Percentiles rank a stretch among this genome's conserved stretches.
Conservation (phyloP, 2,113 vertebrate genomes). For the Rhinolophus sinicus region DNA sequence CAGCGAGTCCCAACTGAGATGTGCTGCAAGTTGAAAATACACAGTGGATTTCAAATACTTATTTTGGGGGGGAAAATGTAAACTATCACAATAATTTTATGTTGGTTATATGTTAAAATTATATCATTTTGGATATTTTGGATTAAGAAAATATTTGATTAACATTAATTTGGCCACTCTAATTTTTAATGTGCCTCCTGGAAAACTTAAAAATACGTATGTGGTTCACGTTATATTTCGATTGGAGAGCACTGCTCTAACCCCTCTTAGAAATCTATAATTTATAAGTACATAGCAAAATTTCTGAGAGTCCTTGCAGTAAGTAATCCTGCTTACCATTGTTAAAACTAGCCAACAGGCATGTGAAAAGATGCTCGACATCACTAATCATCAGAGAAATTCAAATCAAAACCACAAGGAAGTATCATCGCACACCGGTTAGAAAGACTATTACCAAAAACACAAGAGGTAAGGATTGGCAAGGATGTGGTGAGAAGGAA, state of each 20-base stretch:
- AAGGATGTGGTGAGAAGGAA: neutral
- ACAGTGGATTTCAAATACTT: neutral
- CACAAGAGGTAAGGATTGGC: neutral
- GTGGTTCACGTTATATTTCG: neutral
- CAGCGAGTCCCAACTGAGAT: neutral
- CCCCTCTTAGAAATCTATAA: neutral
- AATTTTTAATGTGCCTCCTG: neutral
- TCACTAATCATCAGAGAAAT: neutral
- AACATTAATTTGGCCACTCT: neutral
- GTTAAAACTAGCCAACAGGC: neutral
- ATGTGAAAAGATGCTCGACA: neutral
- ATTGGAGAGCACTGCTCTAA: neutral
- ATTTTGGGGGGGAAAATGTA: neutral
- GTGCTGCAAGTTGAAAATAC: neutral
- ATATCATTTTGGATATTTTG: neutral
- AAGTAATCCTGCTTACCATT: neutral
- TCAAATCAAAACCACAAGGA: neutral
- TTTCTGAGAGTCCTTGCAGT: neutral
- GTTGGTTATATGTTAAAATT: neutral
- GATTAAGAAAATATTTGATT: neutral
- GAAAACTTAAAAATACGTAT: neutral
- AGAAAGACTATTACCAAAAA: neutral
- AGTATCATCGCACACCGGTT: neutral
- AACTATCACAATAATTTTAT: slow-evolving; percentile 13
- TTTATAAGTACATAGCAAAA: neutral